Base-by-base conservation (phyloP, 2,797 vertebrate species). In the Perodicticus potto region DNA sequence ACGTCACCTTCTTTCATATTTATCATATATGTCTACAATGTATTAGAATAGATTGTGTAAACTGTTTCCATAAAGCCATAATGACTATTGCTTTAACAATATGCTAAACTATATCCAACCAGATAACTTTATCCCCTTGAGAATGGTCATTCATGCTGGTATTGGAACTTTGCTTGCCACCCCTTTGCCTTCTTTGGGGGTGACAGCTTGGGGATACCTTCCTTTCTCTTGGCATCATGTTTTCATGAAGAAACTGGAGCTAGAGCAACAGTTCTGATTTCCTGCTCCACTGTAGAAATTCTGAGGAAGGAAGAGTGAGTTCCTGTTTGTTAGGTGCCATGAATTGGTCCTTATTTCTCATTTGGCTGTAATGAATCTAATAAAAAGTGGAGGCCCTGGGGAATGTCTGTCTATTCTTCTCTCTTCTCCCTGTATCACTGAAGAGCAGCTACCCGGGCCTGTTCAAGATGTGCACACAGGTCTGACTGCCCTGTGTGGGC, bases 361-460 rank as follows among this genome's bases (percentile, higher is more conserved):
- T 72, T 85, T 55, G 40, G 5, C 25, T 92, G 11, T 59, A 95
- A 80, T 57, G 14, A 84, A 84, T 80, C 40, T 88, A 91, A 69
- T 43, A 74, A 61, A 77, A 83, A 69, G 32, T 81, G 32, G 23
- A 88, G 25, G 14, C n/a, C 11, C 53, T 77, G 55, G 37, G 10
- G 32, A 91, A 55, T 69, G 3, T 78, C 43, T 76, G 86, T 3
- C 22, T 63, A n/a, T 65, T 53, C 83, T 92, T 89, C 63, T 59
- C 34, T 87, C 29, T 74, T 12, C 40, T 73, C 17, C 27, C 7
- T 78, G 4, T 2, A 4, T 86, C 19, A 74, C 32, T n/a, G 2
- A 16, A 45, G 29, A 22, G 20, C 12, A 78, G 53, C 45, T 65
- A 67, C 65, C 8, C 57, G 34, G 25, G 6, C 22, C 73, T 74